Conservation (phyloP, 92 coral and sea anemone species). For the Porites lobata region DNA sequence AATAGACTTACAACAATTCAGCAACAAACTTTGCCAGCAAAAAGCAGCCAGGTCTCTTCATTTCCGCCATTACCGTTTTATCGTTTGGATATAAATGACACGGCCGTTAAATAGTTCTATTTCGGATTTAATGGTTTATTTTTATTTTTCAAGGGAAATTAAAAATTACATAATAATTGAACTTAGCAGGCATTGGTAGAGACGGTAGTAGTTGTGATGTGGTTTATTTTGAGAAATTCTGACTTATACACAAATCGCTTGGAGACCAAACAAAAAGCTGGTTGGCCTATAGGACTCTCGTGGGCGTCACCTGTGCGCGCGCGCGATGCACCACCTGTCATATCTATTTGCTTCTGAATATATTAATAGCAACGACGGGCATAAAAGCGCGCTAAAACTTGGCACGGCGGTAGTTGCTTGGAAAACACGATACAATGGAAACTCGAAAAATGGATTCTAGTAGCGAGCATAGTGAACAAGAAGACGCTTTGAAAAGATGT, state of each 20-base stretch:
- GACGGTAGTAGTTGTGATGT: background rate
- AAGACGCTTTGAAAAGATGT: constrained; percentile 41
- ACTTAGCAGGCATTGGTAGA: background rate
- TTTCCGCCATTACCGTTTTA: no score
- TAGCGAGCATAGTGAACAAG: constrained; percentile 26
- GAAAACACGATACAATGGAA: constrained; percentile 2
- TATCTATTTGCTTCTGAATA: constrained; percentile 21
- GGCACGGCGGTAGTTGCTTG: constrained; percentile 2
- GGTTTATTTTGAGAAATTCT: background rate
- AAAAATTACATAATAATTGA: no score
- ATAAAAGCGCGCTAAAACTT: constrained; percentile 31
- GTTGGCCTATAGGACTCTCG: background rate
- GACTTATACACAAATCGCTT: background rate
- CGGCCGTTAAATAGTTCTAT: no score
- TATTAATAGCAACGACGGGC: constrained; percentile 32
- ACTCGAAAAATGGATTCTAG: constrained; percentile 33
- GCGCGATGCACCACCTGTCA: constrained; percentile 38
- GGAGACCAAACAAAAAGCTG: background rate
- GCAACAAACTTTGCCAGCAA: no score
- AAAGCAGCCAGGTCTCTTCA: no score
- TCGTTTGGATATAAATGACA: no score
- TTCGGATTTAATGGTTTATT: no score
- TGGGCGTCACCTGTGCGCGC: constrained; percentile 32
- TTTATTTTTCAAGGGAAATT: no score
- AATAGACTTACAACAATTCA: no score